Evolutionary conservation across 2,113 vertebrate species (phyloP).

Genomic region (Cyrtonyx montezumae): DNA sequence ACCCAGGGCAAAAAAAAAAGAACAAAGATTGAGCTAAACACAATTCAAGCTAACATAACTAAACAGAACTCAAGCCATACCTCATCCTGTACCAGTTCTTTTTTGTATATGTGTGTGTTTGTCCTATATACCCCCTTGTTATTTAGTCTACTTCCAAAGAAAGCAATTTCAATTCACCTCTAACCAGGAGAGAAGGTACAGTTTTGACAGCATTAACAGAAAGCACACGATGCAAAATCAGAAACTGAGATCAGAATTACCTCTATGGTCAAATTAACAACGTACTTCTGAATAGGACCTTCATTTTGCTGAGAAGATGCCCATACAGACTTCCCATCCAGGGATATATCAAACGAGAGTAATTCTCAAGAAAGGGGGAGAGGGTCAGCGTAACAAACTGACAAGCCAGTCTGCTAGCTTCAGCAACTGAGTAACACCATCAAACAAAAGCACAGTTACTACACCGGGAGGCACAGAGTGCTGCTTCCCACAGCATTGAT

Average conservation of each 20-base stretch:
- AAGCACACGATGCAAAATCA: not conserved
- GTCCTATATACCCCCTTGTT: not conserved
- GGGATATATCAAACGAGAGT: not conserved
- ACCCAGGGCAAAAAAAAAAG: not conserved
- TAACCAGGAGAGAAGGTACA: not conserved
- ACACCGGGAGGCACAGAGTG: not conserved
- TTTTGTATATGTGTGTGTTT: not conserved
- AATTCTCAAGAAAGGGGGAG: not conserved
- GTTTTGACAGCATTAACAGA: not conserved
- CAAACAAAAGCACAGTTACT: not conserved
- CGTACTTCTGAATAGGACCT: not conserved
- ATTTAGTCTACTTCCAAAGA: not conserved
- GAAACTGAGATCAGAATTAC: not conserved
- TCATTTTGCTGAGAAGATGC: not conserved
- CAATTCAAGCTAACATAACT: not conserved
- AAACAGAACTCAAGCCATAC: not conserved
- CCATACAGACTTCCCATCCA: not conserved
- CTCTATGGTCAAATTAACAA: not conserved
- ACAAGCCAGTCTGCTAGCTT: not conserved
- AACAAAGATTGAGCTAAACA: not conserved
- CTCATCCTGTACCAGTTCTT: not conserved
- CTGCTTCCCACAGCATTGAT: not conserved
- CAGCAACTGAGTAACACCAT: not conserved
- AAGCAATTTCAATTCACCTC: not conserved
- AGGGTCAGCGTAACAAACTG: not conserved